phyloP scores from a whole-genome alignment of 1,140 invertebrate species.

The Drosophila lacertosa region DNA sequence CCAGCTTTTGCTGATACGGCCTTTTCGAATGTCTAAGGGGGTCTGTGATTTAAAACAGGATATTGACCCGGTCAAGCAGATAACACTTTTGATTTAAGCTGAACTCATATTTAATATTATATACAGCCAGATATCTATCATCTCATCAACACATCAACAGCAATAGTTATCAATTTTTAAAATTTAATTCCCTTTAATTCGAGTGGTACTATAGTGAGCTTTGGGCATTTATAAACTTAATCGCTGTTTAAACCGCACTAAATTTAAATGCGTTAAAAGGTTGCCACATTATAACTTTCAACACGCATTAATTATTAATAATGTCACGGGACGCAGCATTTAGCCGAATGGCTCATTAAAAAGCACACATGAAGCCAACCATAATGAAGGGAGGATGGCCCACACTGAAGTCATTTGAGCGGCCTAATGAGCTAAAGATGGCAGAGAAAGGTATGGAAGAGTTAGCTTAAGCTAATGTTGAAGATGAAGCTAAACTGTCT shows the following conservation, averaged over 20 bases:
- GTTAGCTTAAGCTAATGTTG: neutral
- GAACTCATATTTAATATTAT: neutral
- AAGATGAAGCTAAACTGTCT: neutral
- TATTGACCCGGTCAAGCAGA: neutral
- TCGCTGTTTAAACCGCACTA: slow-evolving; percentile 29
- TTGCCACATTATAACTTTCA: slow-evolving; percentile 65
- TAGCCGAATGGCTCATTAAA: slow-evolving; percentile 48
- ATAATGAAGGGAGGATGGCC: neutral
- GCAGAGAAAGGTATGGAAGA: slow-evolving; percentile 1
- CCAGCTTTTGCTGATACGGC: slow-evolving; percentile 49
- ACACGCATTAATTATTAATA: slow-evolving; percentile 63
- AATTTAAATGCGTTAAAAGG: slow-evolving; percentile 52
- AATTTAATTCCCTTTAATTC: neutral
- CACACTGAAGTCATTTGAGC: slow-evolving; percentile 1
- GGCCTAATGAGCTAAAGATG: slow-evolving; percentile 10
- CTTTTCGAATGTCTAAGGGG: slow-evolving; percentile 10
- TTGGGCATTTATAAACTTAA: slow-evolving; percentile 4
- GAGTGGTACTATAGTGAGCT: neutral
- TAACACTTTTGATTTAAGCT: neutral
- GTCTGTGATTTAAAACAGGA: neutral
- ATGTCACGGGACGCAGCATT: slow-evolving; percentile 37
- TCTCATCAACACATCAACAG: too few relatives aligned
- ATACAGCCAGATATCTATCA: too few relatives aligned
- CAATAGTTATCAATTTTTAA: neutral
- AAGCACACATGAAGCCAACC: slow-evolving; percentile 19